These are phyloP conservation scores for Pogonomyrmex californicus DNA, from an alignment of 1,140 invertebrate species.

Conservation along the genomic window DNA sequence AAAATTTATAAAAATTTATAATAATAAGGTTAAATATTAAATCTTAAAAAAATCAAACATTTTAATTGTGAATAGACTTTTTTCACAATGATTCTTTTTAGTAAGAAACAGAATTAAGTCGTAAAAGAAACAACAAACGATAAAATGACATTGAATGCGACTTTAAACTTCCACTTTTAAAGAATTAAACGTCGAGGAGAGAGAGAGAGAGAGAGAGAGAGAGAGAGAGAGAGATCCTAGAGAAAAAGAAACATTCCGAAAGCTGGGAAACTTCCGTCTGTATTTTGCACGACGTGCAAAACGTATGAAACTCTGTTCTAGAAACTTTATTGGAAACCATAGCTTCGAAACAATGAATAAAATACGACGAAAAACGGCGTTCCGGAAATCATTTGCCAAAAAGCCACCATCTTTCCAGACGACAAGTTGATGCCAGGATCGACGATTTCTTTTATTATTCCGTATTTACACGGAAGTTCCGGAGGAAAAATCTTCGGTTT, in stretches of 20 bases:
- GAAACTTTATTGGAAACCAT: conserved; percentile 10
- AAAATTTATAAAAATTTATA: not conserved
- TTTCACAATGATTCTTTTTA: not conserved
- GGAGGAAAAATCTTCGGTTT: not conserved
- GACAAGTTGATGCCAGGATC: conserved; percentile 1
- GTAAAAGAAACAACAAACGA: not conserved
- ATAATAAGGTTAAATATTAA: not conserved
- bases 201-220: not conserved
- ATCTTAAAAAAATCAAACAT: not conserved
- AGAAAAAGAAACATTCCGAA: not conserved
- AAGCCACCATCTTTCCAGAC: not conserved
- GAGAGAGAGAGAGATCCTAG: not conserved
- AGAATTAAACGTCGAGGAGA: conserved; percentile 36
- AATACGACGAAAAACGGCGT: not conserved
- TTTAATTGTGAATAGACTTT: not conserved
- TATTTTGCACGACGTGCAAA: conserved; percentile 25
- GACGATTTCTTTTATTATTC: conserved; percentile 17
- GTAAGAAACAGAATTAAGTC: conserved; percentile 19
- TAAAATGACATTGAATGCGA: not conserved
- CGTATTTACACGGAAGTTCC: not conserved
- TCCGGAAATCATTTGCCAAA: conserved; percentile 31
- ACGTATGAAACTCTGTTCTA: conserved; percentile 6
- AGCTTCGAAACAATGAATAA: conserved; percentile 37
- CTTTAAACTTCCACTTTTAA: conserved; percentile 8
- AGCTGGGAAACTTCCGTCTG: not conserved